phyloP scores from a whole-genome alignment of 1,140 invertebrate species.

The Adoxophyes honmai region DNA sequence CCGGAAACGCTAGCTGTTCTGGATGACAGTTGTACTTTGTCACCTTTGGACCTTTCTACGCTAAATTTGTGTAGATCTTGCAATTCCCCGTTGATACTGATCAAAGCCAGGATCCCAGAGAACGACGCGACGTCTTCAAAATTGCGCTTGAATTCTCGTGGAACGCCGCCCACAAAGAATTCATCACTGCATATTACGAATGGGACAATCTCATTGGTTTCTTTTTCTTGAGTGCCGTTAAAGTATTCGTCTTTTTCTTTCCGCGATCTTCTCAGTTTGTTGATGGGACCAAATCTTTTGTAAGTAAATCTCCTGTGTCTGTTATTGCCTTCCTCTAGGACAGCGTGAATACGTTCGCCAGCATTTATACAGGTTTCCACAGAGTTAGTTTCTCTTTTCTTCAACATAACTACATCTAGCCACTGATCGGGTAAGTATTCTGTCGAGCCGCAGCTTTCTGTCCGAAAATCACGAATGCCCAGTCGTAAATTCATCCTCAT shows the following conservation, averaged over 20 bases:
- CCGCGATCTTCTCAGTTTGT: too few relatives aligned
- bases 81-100: constrained; percentile 42
- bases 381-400: constrained; percentile 43
- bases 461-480: constrained; percentile 29
- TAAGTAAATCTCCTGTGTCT: too few relatives aligned
- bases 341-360: constrained; percentile 49
- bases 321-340: constrained; percentile 28
- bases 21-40: constrained; percentile 51
- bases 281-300: too few relatives aligned
- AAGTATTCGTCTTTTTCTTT: too few relatives aligned
- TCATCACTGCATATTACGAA: constrained; percentile 44
- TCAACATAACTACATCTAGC: constrained; percentile 48
- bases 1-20: constrained; percentile 59
- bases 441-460: constrained; percentile 45
- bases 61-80: constrained; percentile 49
- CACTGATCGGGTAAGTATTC: constrained; percentile 53
- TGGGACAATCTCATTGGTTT: constrained; percentile 6
- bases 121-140: constrained; percentile 45
- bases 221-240: background rate
- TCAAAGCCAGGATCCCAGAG: constrained; percentile 44
- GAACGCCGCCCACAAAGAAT: constrained; percentile 55
- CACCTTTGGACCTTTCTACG: constrained; percentile 44
- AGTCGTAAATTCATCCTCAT: constrained; percentile 43
- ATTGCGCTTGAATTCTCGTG: constrained; percentile 31
- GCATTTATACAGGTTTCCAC: constrained; percentile 55